A percentile compares a stretch with the other conserved stretches of the same genome.
Conservation (phyloP, 1,140 invertebrate genomes). For the Tetranychus cinnabarinus region DNA sequence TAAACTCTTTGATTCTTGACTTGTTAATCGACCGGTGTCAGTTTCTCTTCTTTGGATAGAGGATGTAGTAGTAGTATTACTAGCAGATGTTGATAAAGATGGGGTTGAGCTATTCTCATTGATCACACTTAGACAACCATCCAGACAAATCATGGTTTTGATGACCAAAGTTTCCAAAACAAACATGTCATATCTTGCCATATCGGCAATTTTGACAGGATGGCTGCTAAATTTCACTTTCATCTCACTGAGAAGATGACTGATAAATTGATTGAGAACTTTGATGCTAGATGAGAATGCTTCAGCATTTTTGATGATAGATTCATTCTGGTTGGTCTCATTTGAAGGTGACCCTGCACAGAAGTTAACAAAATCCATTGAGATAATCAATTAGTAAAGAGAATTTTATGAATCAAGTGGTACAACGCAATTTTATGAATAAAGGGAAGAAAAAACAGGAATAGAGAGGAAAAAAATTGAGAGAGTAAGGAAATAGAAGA, state of each 20-base stretch:
- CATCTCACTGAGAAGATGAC: conserved; percentile 18
- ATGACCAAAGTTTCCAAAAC: conserved; percentile 39
- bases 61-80: neutral
- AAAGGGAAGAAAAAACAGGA: no score
- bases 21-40: conserved; percentile 17
- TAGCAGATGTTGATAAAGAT: no score
- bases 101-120: neutral
- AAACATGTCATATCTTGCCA: conserved; percentile 38
- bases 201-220: conserved; percentile 15
- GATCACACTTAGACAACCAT: conserved; percentile 20
- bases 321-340: no score
- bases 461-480: no score
- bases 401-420: no score
- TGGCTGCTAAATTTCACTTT: conserved; percentile 6
- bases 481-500: no score
- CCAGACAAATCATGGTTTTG: conserved; percentile 39
- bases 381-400: no score
- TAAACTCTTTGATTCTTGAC: conserved; percentile 8
- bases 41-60: neutral
- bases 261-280: conserved; percentile 30
- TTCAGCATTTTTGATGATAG: conserved; percentile 34
- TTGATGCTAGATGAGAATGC: conserved; percentile 40
- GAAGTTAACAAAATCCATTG: no score
- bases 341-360: no score
- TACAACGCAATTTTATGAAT: no score